Evolutionary conservation across 53 echinoderm and acorn worm genomes (phyloP), one percentile per base, ranked within the genome.

Genomic region (Actinopyga echinites): DNA sequence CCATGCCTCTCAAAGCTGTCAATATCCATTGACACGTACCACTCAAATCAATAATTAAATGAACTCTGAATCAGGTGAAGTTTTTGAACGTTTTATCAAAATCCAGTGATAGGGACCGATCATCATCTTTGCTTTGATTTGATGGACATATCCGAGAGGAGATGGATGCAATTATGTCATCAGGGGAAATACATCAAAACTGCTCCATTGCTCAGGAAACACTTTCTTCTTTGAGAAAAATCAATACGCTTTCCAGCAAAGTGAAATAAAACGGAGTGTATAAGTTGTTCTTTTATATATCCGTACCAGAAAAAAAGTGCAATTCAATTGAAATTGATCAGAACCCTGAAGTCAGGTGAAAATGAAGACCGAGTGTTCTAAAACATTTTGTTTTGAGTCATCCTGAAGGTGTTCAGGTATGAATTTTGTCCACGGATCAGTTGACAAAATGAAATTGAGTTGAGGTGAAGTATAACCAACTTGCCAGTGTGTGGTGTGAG

Each of bases 291-390:
- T 63, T 71, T 65, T 20, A 21, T 34, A 30, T 34, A 29, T 15
- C 21, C 1, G 29, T 30, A 44, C 17, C 24, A 8, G 42, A 43
- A 7, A 35, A 24, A 13, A 40, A 40, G 42, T 2, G 8, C 40
- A 71, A 71, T 71, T 42, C 42, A 71, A 71, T 71, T 71, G 32
- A 29, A 44, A 71, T 71, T 71, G 71, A 71, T 71, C 71, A 44
- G 23, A 44, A 71, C 66, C 66, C 71, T 13, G 71, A 25, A 71
- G 71, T 71, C 40, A 26, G 1, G 49, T 49, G 17, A 49, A 49
- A 17, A 49, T 15, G 49, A 49, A 49, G 17, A 49, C 17, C 15
- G 49, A 49, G 17, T 49, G 13, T 49, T 49, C 15, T 49, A 17
- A 49, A 49, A 49, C 49, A 17, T 49, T 49, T 15, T 15, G 49